A percentile compares a stretch with the other conserved stretches of the same genome.
phyloP scores from a whole-genome alignment of 2,888 invertebrate species.

The Sepioteuthis lessoniana region DNA sequence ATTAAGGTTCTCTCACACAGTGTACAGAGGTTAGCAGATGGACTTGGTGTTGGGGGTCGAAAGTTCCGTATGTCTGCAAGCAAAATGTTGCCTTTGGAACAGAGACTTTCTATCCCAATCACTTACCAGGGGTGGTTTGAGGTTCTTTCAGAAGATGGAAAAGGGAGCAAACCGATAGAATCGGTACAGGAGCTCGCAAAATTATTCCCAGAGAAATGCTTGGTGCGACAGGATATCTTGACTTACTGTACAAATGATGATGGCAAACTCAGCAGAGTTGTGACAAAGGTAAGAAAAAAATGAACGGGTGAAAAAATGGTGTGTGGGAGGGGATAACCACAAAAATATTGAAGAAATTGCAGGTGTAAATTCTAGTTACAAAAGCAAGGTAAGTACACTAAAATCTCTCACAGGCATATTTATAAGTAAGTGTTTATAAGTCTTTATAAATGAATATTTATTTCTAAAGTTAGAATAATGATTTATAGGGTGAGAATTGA shows the following conservation, averaged over 20 bases:
- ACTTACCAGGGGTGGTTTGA: conserved; percentile 94
- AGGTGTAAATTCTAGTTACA: background rate
- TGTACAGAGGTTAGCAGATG: conserved; percentile 58
- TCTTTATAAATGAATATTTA: no score
- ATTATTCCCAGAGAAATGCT: conserved; percentile 78
- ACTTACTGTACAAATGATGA: conserved; percentile 67
- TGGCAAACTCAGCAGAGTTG: conserved; percentile 67
- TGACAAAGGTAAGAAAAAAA: conserved; percentile 56
- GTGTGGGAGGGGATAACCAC: background rate
- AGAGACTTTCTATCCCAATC: conserved; percentile 89
- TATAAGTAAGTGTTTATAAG: no score
- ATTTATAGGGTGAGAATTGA: no score
- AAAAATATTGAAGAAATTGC: background rate
- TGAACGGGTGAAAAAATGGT: background rate
- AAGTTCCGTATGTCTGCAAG: conserved; percentile 51
- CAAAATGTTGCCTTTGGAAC: conserved; percentile 63
- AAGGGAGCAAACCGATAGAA: conserved; percentile 91
- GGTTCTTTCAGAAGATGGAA: conserved; percentile 92
- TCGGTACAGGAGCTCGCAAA: conserved; percentile 87
- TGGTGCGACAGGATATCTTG: conserved; percentile 81
- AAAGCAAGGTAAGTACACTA: no score
- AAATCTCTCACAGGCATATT: no score
- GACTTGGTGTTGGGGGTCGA: conserved; percentile 56
- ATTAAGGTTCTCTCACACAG: conserved; percentile 80
- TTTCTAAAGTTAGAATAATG: no score